A percentile compares a stretch with the other conserved stretches of the same genome.
Conservation (phyloP, 2,113 vertebrate genomes). For the Dicentrarchus labrax region DNA sequence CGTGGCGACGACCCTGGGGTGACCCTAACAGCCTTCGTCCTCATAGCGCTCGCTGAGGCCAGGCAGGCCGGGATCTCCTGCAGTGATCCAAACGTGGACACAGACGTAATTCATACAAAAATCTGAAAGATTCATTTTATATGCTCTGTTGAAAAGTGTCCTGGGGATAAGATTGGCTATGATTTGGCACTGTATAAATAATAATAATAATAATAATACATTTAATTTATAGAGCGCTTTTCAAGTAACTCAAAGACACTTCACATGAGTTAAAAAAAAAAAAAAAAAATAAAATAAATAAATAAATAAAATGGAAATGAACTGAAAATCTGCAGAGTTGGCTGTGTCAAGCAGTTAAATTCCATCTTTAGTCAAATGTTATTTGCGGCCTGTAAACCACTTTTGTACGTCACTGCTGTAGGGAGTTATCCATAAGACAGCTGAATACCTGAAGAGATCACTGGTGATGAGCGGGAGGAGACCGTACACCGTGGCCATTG, state of each 20-base stretch:
- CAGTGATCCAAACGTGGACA: not conserved
- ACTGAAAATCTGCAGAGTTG: not conserved
- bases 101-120: slow-evolving; percentile 38
- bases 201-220: no score
- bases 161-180: no score
- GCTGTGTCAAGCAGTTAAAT: no score
- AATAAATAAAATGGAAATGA: no score
- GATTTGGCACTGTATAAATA: no score
- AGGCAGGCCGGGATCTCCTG: slow-evolving; percentile 77
- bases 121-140: not conserved
- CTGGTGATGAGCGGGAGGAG: slow-evolving; percentile 66
- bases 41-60: slow-evolving; percentile 87
- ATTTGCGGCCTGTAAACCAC: no score
- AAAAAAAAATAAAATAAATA: no score
- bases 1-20: slow-evolving; percentile 71
- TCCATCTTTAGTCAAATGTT: no score
- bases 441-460: slow-evolving; percentile 67
- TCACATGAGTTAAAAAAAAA: no score
- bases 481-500: slow-evolving; percentile 89
- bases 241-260: no score
- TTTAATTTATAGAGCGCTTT: no score
- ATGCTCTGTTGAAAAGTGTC: no score
- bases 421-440: slow-evolving; percentile 50
- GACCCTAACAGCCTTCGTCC: slow-evolving; percentile 90
- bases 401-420: not conserved